Percentiles rank a stretch among this genome's conserved stretches.
Conservation (phyloP, 2,797 vertebrate genomes). For the Sparus aurata region DNA sequence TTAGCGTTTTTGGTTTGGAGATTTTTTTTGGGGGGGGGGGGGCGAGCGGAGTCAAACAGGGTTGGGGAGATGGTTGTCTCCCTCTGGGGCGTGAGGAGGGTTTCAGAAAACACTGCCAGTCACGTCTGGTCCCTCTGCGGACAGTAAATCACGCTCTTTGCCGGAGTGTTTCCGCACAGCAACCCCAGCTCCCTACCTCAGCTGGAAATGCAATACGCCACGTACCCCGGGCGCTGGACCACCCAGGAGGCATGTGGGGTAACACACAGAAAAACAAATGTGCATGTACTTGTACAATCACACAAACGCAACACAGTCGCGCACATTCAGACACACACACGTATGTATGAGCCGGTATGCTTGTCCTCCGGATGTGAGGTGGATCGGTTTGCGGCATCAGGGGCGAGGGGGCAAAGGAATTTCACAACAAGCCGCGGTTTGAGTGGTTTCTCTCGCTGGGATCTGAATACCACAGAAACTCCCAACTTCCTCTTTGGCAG, state of each 20-base stretch:
- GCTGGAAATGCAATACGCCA: slow-evolving; percentile 82
- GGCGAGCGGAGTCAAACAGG: slow-evolving; percentile 31
- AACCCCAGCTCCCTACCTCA: slow-evolving; percentile 65
- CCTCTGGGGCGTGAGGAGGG: slow-evolving; percentile 57
- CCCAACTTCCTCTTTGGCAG: slow-evolving; percentile 63
- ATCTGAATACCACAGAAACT: slow-evolving; percentile 64
- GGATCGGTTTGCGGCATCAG: slow-evolving; percentile 62
- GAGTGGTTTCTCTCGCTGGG: slow-evolving; percentile 67
- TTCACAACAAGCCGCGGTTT: slow-evolving; percentile 77
- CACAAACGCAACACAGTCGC: slow-evolving; percentile 8
- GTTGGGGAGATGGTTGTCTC: slow-evolving; percentile 66
- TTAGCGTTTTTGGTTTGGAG: slow-evolving; percentile 63
- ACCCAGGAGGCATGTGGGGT: slow-evolving; percentile 79
- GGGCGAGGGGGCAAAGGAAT: slow-evolving; percentile 66
- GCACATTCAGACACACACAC: slow-evolving; percentile 40
- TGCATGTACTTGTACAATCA: slow-evolving; percentile 47
- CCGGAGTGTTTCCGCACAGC: slow-evolving; percentile 68
- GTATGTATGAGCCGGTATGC: slow-evolving; percentile 34
- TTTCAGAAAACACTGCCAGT: slow-evolving; percentile 76
- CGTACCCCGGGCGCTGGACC: slow-evolving; percentile 70
- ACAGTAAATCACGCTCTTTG: slow-evolving; percentile 75
- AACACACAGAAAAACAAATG: slow-evolving; percentile 68
- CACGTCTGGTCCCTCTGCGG: slow-evolving; percentile 73
- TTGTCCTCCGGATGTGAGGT: slow-evolving; percentile 60
- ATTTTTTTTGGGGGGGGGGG: slow-evolving; percentile 12